Evolutionary conservation across 2,888 invertebrate species (phyloP).

Genomic region (Cephus pygmeus): DNA sequence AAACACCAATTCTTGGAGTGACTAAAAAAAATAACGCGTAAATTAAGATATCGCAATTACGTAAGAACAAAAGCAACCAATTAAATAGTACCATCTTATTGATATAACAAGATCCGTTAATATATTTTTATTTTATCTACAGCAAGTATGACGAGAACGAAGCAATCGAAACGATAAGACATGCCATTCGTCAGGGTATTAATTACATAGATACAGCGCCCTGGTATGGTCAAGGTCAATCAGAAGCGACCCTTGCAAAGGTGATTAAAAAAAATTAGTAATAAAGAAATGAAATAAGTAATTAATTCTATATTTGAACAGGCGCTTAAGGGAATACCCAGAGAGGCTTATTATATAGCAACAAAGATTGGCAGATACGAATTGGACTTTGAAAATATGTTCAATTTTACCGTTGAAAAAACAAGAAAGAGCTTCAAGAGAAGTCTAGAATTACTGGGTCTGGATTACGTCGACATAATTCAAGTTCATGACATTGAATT

Average conservation of each 20-base stretch:
- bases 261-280: constrained; percentile 59
- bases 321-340: constrained; percentile 83
- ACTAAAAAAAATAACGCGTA: neutral
- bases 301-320: constrained; percentile 54
- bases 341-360: constrained; percentile 87
- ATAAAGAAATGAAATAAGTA: neutral
- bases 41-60: neutral
- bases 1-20: neutral
- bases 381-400: constrained; percentile 76
- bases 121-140: constrained; percentile 35
- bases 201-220: constrained; percentile 95
- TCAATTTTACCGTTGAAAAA: constrained; percentile 85
- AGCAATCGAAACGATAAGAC: constrained; percentile 76
- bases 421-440: constrained; percentile 80
- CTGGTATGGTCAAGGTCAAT: constrained; percentile 90
- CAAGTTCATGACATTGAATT: constrained; percentile 96
- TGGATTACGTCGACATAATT: constrained; percentile 89
- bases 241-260: constrained; percentile 86
- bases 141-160: constrained; percentile 76
- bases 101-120: neutral
- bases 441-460: constrained; percentile 77
- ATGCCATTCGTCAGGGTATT: constrained; percentile 81
- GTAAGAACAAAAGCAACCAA: neutral
- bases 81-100: neutral
- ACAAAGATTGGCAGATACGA: constrained; percentile 93